Evolutionary conservation across 2,888 invertebrate species (phyloP), one percentile per base, ranked within the genome.

Genomic region (Cosmorhoe ocellata): DNA sequence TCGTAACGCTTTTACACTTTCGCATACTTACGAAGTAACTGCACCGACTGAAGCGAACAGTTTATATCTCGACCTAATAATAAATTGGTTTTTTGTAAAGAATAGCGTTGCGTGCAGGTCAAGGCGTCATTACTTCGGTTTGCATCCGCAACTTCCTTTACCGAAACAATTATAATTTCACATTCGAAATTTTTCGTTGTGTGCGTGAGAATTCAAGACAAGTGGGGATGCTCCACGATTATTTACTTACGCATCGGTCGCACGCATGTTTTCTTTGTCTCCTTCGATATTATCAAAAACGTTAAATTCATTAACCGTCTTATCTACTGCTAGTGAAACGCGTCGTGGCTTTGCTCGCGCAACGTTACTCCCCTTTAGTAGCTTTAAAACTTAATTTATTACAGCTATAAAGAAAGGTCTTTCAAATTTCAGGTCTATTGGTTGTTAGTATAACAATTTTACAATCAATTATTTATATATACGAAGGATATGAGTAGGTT

Each of bases 81-180:
- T 64, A 62, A 61, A 58, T 71, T 47, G 64, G 67, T 69, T 68
- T 66, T 67, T 58, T 52, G 44, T 44, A 63, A 60, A 55, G 56
- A 60, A 57, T 57, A 39, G 36, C 56, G 42, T 61, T 58, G 74
- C 74, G 71, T 86, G 84, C 67, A 68, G 72, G 69, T 71, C 67
- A 75, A 76, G 66, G 62, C 69, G 70, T 74, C 76, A 71, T 76
- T 76, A 74, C 66, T 72, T 76, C 72, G 69, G 70, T 78, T 74
- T 67, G 74, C 77, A 77, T 82, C 81, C 79, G 76, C 82, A 76
- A 85, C 83, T 86, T 85, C 84, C 84, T 85, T 70, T 71, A 68
- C 71, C 67, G 64, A 70, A 76, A 75, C 72, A 79, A 82, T 84
- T 80, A 80, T 74, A 56, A 56, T 52, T 50, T 49, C 75, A 69